Evolutionary conservation across 2,797 vertebrate genomes (phyloP), one percentile per base, ranked within the genome.

Genomic region (Emys orbicularis): DNA sequence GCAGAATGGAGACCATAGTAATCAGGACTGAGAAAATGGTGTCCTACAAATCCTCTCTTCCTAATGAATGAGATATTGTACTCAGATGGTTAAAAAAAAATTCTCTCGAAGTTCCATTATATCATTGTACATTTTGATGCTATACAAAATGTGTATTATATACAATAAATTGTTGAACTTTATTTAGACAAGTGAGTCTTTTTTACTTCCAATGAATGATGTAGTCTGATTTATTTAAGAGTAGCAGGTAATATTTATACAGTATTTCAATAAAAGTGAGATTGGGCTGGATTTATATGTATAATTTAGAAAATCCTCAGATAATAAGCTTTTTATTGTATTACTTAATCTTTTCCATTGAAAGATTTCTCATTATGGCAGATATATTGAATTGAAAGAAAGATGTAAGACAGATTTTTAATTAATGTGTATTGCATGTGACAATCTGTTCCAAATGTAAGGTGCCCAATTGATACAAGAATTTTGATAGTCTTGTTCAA

Each of bases 291-390:
- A 4, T 93, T 92, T 77, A 79, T 53, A 2, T 5, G 12, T 88
- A 53, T 56, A 79, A 79, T 89, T 86, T 88, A 91, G 77, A 86
- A 96, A 88, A 96, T 59, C 3, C 12, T 88, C 41, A 89, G 37
- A 59, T 12, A 79, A 79, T 5, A 83, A 65, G 2, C 6, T 91
- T 95, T 13, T 84, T 85, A 82, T 0, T 81, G 12, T 90, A 89
- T 93, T 83, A 2, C 31, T 15, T 37, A 93, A 68, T 93, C 19
- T 92, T 82, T 93, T 34, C 27, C 18, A 50, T 85, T 61, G 82
- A 79, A 93, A 57, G 57, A 3, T 72, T 93, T 90, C 44, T 85
- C 88, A 44, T 88, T 79, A 47, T 50, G 74, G n/a, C 19, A 90
- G 23, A 77, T 76, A 31, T 2, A 37, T 61, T 41, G 31, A 86